phyloP scores from a whole-genome alignment of 2,888 invertebrate genomes.

The Lochmaea crataegi region DNA sequence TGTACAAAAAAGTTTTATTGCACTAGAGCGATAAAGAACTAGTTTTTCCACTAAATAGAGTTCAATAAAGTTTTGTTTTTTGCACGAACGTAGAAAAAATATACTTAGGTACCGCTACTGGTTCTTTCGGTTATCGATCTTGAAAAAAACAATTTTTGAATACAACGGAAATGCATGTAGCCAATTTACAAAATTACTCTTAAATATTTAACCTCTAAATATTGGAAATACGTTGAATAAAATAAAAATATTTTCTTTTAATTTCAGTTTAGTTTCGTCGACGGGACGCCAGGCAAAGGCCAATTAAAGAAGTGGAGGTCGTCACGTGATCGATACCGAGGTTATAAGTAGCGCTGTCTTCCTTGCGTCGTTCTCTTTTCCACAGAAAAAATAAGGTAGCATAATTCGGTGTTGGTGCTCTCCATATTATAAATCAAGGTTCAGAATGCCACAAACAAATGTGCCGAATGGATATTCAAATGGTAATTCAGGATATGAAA shows the following conservation, averaged over 20 bases:
- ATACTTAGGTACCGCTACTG: background rate
- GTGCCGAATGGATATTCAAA: constrained; percentile 72
- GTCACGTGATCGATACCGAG: constrained; percentile 65
- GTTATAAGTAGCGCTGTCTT: constrained; percentile 71
- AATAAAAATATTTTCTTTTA: background rate
- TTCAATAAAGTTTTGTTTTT: too few species aligned
- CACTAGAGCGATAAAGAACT: too few species aligned
- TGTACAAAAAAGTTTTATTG: too few species aligned
- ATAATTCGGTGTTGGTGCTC: constrained; percentile 50
- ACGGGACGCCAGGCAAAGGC: constrained; percentile 20
- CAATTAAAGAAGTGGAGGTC: constrained; percentile 31
- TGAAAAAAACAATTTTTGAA: background rate
- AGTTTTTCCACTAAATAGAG: too few species aligned
- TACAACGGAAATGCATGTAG: background rate
- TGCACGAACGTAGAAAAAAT: too few species aligned
- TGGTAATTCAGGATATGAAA: constrained; percentile 74
- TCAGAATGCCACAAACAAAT: constrained; percentile 79
- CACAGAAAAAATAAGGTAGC: constrained; percentile 64
- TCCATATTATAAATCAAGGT: constrained; percentile 31
- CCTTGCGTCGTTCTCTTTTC: constrained; percentile 74
- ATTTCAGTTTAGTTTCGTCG: constrained; percentile 9
- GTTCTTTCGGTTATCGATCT: background rate
- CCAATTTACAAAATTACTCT: too few species aligned
- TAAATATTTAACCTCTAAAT: too few species aligned
- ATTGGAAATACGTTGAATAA: background rate